phyloP scores from a whole-genome alignment of 2,888 invertebrate species.

The Adelphocoris suturalis region DNA sequence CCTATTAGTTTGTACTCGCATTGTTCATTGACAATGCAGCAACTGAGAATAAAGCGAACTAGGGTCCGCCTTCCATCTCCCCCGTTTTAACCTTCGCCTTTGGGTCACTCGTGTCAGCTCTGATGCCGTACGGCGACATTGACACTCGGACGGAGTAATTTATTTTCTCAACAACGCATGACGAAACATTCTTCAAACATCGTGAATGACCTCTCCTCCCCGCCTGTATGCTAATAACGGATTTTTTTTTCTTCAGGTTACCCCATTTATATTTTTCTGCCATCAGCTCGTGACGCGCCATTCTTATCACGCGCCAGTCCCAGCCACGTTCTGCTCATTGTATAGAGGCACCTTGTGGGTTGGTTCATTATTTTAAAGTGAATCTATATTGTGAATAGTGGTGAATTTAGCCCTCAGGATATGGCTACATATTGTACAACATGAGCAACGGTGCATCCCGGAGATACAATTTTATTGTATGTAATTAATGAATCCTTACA shows the following conservation, averaged over 20 bases:
- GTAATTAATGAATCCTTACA: too few species aligned
- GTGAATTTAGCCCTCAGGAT: too few species aligned
- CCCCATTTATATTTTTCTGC: conserved; percentile 31
- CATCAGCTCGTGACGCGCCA: conserved; percentile 7
- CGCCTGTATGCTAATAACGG: conserved; percentile 36
- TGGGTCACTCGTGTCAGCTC: conserved; percentile 58
- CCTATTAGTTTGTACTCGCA: too few species aligned
- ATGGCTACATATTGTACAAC: too few species aligned
- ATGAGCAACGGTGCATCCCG: too few species aligned
- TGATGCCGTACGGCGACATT: conserved; percentile 28
- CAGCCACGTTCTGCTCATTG: not conserved
- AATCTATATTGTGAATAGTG: too few species aligned
- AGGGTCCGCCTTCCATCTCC: conserved; percentile 1
- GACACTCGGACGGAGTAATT: conserved; percentile 31
- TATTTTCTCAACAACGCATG: conserved; percentile 43
- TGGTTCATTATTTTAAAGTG: too few species aligned
- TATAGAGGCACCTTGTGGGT: not conserved
- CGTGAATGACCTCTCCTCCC: conserved; percentile 31
- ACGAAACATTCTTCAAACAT: conserved; percentile 56
- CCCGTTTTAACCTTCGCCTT: conserved; percentile 25
- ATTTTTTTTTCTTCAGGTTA: conserved; percentile 2
- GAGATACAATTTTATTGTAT: too few species aligned
- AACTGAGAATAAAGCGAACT: too few species aligned
- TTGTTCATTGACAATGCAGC: too few species aligned
- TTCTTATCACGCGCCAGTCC: conserved; percentile 9